Evolutionary conservation across 2,113 vertebrate genomes (phyloP).

Genomic region (Carlito syrichta): DNA sequence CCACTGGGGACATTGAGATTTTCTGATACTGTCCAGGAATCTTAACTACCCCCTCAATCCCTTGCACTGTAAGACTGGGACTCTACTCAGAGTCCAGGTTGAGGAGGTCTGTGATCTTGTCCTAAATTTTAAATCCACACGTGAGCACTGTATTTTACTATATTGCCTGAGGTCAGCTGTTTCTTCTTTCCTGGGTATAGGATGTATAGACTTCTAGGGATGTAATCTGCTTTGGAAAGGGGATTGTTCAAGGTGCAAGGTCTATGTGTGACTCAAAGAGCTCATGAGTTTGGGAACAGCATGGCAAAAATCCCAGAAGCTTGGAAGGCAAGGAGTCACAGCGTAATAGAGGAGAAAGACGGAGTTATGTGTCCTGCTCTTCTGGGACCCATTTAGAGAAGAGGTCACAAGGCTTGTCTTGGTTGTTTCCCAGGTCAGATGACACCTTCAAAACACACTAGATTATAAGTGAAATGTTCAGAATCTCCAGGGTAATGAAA

Average conservation of each 20-base stretch:
- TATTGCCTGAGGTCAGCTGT: rapidly evolving
- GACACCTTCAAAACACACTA: not conserved
- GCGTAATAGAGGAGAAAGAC: not conserved
- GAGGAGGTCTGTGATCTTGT: not conserved
- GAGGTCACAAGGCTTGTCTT: not conserved
- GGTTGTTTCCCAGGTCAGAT: not conserved
- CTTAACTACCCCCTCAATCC: not conserved
- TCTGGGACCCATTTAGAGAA: not conserved
- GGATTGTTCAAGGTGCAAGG: not conserved
- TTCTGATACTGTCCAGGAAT: not conserved
- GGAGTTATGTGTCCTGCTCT: not conserved
- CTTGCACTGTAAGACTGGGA: not conserved
- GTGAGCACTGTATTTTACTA: not conserved
- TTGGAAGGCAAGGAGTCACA: rapidly evolving
- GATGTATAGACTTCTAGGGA: not conserved
- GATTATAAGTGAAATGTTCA: not conserved
- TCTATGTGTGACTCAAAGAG: not conserved
- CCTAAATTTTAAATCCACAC: not conserved
- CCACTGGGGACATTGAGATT: not conserved
- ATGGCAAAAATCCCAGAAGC: not conserved
- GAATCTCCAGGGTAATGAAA: not conserved
- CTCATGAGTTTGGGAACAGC: not conserved
- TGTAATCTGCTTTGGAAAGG: not conserved
- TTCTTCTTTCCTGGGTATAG: not conserved
- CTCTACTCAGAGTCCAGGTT: not conserved